phyloP scores from a whole-genome alignment of 2,113 vertebrate genomes.

The Oreochromis spilurus region DNA sequence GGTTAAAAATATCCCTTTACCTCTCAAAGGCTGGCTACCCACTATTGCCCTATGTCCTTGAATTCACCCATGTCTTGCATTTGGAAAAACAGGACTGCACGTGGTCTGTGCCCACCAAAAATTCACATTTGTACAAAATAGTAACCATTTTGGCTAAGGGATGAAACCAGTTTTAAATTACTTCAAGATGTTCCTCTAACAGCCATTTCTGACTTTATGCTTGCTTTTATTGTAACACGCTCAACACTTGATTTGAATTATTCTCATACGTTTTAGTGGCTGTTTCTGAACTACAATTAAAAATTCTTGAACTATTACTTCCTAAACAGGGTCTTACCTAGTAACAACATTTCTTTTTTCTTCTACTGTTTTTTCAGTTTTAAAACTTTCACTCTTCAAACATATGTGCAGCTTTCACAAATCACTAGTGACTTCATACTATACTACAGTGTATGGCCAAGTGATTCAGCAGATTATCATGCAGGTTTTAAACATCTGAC shows the following conservation, averaged over 20 bases:
- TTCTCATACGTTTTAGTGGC: background rate
- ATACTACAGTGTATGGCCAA: background rate
- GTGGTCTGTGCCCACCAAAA: background rate
- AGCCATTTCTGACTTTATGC: background rate
- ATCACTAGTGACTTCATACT: background rate
- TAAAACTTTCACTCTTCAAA: background rate
- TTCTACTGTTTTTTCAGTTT: background rate
- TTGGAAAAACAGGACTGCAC: background rate
- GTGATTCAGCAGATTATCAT: background rate
- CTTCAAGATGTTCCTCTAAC: background rate
- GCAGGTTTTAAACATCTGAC: background rate
- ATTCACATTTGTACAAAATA: background rate
- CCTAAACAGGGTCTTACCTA: background rate
- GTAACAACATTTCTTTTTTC: background rate
- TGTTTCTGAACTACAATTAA: background rate
- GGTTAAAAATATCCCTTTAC: conserved; percentile 24
- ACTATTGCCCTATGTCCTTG: conserved; percentile 1
- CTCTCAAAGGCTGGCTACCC: background rate
- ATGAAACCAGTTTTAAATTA: background rate
- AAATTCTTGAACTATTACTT: background rate
- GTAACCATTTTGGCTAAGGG: background rate
- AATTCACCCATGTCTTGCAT: background rate
- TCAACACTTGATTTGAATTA: background rate
- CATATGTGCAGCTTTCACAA: background rate
- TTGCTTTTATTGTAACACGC: background rate